These are phyloP conservation scores for Megalonaias nervosa DNA, from an alignment of 1,140 invertebrate genomes.

Conservation along the genomic window DNA sequence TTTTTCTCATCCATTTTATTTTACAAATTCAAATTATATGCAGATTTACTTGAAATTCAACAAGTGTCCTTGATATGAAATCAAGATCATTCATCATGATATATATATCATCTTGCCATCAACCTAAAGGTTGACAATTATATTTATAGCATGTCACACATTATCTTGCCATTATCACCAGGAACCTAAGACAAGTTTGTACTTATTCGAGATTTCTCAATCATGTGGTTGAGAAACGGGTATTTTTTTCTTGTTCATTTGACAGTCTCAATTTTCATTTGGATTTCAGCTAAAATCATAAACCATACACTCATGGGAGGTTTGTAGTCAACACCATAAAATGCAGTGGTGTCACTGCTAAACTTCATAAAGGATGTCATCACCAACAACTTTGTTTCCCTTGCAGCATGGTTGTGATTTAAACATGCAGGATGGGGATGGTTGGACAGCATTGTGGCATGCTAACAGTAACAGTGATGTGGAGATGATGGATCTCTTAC, in stretches of 20 bases:
- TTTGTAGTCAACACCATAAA: neutral
- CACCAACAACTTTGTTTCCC: neutral
- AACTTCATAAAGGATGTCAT: neutral
- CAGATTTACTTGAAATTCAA: no score
- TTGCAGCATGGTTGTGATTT: constrained; percentile 49
- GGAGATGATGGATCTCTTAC: constrained; percentile 51
- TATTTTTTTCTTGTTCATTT: neutral
- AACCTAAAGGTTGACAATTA: no score
- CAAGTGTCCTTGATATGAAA: no score
- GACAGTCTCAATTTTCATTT: neutral
- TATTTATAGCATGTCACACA: no score
- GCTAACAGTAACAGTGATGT: constrained; percentile 54
- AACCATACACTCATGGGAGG: neutral
- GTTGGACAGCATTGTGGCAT: constrained; percentile 58
- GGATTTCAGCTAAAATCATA: neutral
- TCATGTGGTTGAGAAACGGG: no score
- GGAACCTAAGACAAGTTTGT: no score
- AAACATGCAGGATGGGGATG: constrained; percentile 48
- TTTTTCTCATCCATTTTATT: no score
- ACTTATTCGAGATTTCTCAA: no score
- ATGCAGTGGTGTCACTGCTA: neutral
- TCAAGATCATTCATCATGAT: no score
- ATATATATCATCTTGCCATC: no score
- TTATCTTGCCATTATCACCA: no score
- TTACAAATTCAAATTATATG: no score